Percentiles rank a stretch among this genome's conserved stretches.
These are phyloP conservation scores for Burhinus bistriatus DNA, from an alignment of 2,113 vertebrate species.

Conservation along the genomic window DNA sequence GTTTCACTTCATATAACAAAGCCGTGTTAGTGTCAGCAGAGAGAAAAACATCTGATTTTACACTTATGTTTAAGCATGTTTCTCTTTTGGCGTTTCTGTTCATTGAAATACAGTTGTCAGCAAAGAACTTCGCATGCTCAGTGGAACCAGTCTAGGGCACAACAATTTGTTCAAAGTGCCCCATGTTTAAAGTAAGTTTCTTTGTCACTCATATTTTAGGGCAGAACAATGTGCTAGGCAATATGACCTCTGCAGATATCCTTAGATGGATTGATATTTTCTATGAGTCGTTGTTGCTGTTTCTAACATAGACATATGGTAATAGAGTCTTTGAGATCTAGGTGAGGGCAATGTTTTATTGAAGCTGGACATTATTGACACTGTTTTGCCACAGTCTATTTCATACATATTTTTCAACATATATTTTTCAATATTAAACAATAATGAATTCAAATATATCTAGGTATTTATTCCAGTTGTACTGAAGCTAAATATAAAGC, in stretches of 20 bases:
- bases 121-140: fast-evolving
- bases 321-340: not conserved
- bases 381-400: not conserved
- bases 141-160: not conserved
- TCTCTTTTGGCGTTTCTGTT: not conserved
- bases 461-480: not conserved
- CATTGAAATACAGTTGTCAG: not conserved
- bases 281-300: not conserved
- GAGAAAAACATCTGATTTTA: not conserved
- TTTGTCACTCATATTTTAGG: fast-evolving
- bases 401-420: not conserved
- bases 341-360: not conserved
- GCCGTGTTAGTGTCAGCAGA: not conserved
- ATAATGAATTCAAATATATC: not conserved
- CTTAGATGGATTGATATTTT: not conserved
- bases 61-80: not conserved
- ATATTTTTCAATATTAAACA: not conserved
- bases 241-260: not conserved
- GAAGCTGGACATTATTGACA: not conserved
- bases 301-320: not conserved
- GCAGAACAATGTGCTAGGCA: not conserved
- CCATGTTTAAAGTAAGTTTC: not conserved
- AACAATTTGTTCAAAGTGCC: not conserved
- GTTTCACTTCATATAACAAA: not conserved
- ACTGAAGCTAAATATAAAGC: not conserved